Conservation (phyloP, 2,888 invertebrate genomes). For the Oithona nana region DNA sequence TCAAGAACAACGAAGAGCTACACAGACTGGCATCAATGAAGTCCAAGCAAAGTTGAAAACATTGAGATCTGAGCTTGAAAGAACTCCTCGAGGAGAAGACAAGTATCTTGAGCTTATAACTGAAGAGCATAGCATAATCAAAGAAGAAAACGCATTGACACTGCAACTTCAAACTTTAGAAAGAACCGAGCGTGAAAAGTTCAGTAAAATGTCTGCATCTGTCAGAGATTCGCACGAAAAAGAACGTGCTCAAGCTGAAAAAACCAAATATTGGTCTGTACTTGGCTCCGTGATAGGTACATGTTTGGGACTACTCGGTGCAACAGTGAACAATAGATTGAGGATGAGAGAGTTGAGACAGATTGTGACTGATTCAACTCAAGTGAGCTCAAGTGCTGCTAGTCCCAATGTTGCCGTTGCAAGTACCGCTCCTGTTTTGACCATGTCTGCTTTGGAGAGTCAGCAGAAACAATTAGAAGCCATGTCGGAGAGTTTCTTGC, state of each 20-base stretch:
- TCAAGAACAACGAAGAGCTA: conserved; percentile 43
- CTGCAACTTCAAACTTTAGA: conserved; percentile 44
- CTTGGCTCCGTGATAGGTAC: conserved; percentile 48
- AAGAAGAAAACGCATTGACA: conserved; percentile 32
- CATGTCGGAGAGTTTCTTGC: not conserved
- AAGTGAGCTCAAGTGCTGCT: too few relatives aligned
- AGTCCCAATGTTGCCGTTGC: not conserved
- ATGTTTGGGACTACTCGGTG: conserved; percentile 41
- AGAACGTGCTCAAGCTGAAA: conserved; percentile 47
- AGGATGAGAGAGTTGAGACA: conserved; percentile 43
- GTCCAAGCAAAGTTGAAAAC: conserved; percentile 46
- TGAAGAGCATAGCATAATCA: conserved; percentile 23
- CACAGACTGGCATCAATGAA: conserved; percentile 39
- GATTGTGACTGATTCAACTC: conserved; percentile 35
- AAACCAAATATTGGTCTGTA: conserved; percentile 49
- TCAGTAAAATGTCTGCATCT: conserved; percentile 49
- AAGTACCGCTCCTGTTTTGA: not conserved
- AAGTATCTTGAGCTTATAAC: conserved; percentile 51
- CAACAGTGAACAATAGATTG: conserved; percentile 42
- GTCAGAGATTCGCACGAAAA: conserved; percentile 63
- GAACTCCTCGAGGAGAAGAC: conserved; percentile 53
- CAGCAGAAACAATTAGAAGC: not conserved
- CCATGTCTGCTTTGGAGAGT: not conserved
- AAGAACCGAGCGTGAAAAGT: conserved; percentile 50
- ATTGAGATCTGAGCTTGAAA: conserved; percentile 52